A percentile compares a stretch with the other conserved stretches of the same genome.
phyloP scores from a whole-genome alignment of 1,140 invertebrate species.

The Oncopeltus fasciatus region DNA sequence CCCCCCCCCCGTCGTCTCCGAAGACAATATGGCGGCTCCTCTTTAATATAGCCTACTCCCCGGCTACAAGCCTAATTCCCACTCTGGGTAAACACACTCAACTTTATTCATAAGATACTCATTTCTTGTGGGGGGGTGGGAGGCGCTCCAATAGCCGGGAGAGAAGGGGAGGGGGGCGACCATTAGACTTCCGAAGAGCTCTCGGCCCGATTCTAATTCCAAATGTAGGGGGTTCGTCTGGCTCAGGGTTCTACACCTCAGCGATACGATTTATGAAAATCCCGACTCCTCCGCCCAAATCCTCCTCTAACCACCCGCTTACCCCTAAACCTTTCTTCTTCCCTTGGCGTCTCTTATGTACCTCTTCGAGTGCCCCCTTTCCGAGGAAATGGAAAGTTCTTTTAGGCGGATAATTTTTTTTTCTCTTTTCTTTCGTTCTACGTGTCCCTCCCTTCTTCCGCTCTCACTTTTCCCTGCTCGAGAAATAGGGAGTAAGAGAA shows the following conservation, averaged over 20 bases:
- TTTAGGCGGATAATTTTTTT: no score
- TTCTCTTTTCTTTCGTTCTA: no score
- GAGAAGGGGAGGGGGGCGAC: no score
- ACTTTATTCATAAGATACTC: conserved; percentile 17
- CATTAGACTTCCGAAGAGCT: neutral
- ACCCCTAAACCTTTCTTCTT: conserved; percentile 1
- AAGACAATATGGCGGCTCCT: conserved; percentile 5
- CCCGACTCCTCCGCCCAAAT: neutral
- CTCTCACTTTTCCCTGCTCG: no score
- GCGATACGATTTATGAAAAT: conserved; percentile 15
- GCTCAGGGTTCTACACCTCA: conserved; percentile 9
- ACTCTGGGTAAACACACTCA: conserved; percentile 13
- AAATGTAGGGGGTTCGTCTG: neutral
- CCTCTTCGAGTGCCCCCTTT: no score
- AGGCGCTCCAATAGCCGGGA: conserved; percentile 10
- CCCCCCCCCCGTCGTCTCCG: no score
- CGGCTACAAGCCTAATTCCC: conserved; percentile 13
- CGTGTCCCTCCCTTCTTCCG: no score
- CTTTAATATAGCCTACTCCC: conserved; percentile 4
- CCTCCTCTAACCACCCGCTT: conserved; percentile 7
- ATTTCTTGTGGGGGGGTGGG: conserved; percentile 12
- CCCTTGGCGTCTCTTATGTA: neutral
- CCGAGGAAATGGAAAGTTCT: no score
- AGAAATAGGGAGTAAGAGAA: no score
- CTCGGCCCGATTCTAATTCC: neutral